Conservation (phyloP, 2,113 vertebrate species). For the Furnarius figulus region DNA sequence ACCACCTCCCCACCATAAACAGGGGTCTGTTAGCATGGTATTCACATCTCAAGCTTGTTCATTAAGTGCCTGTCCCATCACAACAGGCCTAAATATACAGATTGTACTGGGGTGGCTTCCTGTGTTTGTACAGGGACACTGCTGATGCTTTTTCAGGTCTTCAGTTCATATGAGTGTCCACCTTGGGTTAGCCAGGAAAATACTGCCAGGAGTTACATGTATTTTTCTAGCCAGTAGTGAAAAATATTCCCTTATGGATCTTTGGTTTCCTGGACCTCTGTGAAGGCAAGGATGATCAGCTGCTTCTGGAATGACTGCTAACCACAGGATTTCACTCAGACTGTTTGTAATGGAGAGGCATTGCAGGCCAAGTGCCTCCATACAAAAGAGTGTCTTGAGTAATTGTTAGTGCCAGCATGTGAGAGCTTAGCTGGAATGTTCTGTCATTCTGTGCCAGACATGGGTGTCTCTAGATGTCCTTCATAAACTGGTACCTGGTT, state of each 20-base stretch:
- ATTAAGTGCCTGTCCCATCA: not conserved
- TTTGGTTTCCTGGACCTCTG: not conserved
- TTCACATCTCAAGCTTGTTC: not conserved
- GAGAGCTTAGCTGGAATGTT: not conserved
- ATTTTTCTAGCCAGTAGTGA: not conserved
- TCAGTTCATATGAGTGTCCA: not conserved
- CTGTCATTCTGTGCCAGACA: not conserved
- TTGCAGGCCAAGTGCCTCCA: not conserved
- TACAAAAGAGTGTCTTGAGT: not conserved
- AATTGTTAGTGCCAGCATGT: not conserved
- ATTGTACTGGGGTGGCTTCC: not conserved
- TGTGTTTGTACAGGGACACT: rapidly evolving
- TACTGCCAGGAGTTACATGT: not conserved
- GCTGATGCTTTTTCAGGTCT: not conserved
- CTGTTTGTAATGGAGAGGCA: not conserved
- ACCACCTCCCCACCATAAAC: rapidly evolving
- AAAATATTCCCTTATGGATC: not conserved
- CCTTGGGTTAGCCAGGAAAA: not conserved
- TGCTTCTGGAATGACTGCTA: not conserved
- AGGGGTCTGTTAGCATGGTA: rapidly evolving
- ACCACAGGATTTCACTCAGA: not conserved
- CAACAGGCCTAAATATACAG: not conserved
- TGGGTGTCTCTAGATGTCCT: not conserved
- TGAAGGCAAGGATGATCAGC: not conserved
- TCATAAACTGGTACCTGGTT: not conserved